These are phyloP conservation scores for Eupithecia insigniata DNA, from an alignment of 2,888 invertebrate species.

Conservation along the genomic window DNA sequence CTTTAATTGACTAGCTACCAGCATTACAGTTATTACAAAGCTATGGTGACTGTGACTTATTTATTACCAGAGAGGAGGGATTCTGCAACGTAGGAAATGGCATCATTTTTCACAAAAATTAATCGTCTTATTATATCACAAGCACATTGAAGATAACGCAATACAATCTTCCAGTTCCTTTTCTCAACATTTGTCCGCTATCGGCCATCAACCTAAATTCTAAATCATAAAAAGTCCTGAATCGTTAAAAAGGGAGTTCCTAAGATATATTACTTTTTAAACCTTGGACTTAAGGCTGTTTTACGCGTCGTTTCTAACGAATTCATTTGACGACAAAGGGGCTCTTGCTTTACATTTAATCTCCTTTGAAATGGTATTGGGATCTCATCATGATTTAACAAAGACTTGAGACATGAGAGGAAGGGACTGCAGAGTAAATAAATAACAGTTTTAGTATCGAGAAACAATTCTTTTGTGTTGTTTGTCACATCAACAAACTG, in stretches of 20 bases:
- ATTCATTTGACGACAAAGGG: conserved; percentile 42
- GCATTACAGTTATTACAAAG: not conserved
- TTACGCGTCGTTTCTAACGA: conserved; percentile 31
- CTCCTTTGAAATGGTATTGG: conserved; percentile 45
- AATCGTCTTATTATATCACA: not conserved
- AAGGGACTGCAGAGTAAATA: not conserved
- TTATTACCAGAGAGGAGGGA: not conserved
- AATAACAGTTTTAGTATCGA: not conserved
- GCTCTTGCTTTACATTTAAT: conserved; percentile 49
- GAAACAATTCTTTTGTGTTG: not conserved
- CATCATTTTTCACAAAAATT: conserved; percentile 4
- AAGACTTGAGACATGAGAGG: conserved; percentile 38
- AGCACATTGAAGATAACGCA: conserved; percentile 7
- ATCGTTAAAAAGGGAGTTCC: conserved; percentile 26
- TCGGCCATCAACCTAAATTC: conserved; percentile 26
- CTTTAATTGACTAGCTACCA: not conserved
- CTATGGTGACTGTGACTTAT: not conserved
- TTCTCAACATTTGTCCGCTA: conserved; percentile 8
- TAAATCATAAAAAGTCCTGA: conserved; percentile 23
- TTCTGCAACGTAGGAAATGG: not conserved
- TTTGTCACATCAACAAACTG: not conserved
- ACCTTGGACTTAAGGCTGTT: conserved; percentile 22
- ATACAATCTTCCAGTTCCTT: conserved; percentile 3
- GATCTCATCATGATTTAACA: conserved; percentile 50
- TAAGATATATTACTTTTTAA: conserved; percentile 27